Percentiles rank a stretch among this genome's conserved stretches.
Evolutionary conservation across 2,113 vertebrate genomes (phyloP).

Genomic region (Etia nguti): DNA sequence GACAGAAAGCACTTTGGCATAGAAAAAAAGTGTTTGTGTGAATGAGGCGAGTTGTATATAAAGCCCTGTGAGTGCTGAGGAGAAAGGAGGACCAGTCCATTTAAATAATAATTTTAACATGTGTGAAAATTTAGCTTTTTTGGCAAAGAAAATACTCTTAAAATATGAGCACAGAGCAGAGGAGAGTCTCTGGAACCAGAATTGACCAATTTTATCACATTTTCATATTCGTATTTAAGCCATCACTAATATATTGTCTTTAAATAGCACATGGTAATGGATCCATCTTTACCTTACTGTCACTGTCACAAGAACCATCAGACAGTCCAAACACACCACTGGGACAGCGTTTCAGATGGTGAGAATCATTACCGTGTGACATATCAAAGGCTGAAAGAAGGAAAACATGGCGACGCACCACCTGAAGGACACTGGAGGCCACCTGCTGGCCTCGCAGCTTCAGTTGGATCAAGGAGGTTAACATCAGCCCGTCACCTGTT

Average conservation of each 20-base stretch:
- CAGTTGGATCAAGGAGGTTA: too few species aligned
- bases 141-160: background rate
- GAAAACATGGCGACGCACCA: too few species aligned
- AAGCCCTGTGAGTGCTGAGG: background rate
- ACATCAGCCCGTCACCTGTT: too few species aligned
- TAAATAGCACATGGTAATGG: background rate
- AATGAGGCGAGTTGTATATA: background rate
- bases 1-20: background rate
- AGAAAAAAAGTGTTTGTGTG: background rate
- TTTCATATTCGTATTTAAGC: background rate
- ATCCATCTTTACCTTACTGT: background rate
- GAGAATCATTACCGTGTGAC: too few species aligned
- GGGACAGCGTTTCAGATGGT: background rate
- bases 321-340: background rate
- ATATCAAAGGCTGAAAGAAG: too few species aligned
- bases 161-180: background rate
- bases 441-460: too few species aligned
- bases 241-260: background rate
- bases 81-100: background rate
- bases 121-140: background rate
- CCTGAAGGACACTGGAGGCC: too few species aligned
- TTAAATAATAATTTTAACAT: background rate
- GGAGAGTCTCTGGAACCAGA: background rate
- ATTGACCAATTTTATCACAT: background rate
- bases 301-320: background rate